Percentiles rank a stretch among this genome's conserved stretches.
phyloP scores from a whole-genome alignment of 2,113 vertebrate species.

The Nothoprocta perdicaria region DNA sequence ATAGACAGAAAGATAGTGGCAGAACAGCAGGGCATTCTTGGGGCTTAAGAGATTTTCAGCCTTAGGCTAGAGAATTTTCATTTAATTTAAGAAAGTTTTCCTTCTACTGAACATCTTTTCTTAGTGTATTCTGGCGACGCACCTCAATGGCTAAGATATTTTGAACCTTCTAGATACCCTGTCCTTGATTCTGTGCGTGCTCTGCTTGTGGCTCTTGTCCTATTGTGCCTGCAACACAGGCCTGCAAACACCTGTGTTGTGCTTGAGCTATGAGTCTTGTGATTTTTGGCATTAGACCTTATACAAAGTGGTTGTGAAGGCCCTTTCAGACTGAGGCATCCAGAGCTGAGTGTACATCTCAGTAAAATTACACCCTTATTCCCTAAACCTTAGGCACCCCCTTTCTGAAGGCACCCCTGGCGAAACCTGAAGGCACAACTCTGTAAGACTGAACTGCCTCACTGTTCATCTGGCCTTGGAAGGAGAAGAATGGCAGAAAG shows the following conservation, averaged over 20 bases:
- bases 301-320: not conserved
- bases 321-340: not conserved
- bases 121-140: not conserved
- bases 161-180: not conserved
- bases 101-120: not conserved
- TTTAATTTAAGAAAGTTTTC: not conserved
- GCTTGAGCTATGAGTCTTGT: not conserved
- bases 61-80: not conserved
- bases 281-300: rapidly evolving
- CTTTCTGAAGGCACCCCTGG: not conserved
- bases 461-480: not conserved
- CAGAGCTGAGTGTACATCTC: not conserved
- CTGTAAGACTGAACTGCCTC: not conserved
- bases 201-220: not conserved
- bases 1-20: not conserved
- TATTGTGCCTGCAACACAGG: not conserved
- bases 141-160: not conserved
- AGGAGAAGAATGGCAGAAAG: not conserved
- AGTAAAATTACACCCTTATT: not conserved
- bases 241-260: rapidly evolving
- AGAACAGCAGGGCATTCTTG: not conserved
- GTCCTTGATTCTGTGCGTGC: not conserved
- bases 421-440: not conserved
- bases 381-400: not conserved
- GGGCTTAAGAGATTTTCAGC: not conserved